Conservation (phyloP, 2,797 vertebrate species). For the Phataginus tricuspis region DNA sequence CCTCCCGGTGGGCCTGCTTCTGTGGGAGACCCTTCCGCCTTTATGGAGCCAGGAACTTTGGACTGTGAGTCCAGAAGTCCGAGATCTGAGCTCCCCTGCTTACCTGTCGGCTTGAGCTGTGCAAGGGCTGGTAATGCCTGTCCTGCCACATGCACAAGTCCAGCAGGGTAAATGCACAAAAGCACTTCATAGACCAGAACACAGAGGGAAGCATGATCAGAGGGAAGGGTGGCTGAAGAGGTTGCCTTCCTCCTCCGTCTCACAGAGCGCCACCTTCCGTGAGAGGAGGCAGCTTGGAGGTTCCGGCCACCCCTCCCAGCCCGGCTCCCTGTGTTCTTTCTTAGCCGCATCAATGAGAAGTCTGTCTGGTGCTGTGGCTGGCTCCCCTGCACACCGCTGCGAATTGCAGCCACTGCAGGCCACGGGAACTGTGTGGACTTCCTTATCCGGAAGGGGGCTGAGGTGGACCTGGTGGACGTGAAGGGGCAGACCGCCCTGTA, state of each 20-base stretch:
- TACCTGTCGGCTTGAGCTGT: accelerated
- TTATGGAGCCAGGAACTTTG: neutral
- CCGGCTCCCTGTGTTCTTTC: neutral
- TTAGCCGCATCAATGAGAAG: constrained; percentile 96
- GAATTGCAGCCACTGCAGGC: constrained; percentile 94
- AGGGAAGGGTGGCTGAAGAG: accelerated
- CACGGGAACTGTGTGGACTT: constrained; percentile 92
- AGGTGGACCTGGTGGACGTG: constrained; percentile 95
- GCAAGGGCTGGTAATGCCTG: neutral
- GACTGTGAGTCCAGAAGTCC: neutral
- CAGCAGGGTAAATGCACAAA: accelerated
- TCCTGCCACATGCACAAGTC: accelerated
- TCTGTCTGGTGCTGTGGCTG: constrained; percentile 96
- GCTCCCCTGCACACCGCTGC: constrained; percentile 94
- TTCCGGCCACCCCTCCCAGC: neutral
- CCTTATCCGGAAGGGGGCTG: constrained; percentile 92
- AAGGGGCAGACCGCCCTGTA: constrained; percentile 97
- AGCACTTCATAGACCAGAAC: neutral
- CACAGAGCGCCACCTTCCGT: too few relatives aligned
- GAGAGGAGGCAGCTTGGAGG: neutral
- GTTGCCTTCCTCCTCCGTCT: too few relatives aligned
- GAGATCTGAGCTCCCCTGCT: neutral
- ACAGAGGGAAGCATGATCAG: accelerated
- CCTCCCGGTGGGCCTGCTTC: neutral
- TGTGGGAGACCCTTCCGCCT: neutral